phyloP scores from a whole-genome alignment of 2,113 vertebrate genomes.

The Trinectes maculatus region DNA sequence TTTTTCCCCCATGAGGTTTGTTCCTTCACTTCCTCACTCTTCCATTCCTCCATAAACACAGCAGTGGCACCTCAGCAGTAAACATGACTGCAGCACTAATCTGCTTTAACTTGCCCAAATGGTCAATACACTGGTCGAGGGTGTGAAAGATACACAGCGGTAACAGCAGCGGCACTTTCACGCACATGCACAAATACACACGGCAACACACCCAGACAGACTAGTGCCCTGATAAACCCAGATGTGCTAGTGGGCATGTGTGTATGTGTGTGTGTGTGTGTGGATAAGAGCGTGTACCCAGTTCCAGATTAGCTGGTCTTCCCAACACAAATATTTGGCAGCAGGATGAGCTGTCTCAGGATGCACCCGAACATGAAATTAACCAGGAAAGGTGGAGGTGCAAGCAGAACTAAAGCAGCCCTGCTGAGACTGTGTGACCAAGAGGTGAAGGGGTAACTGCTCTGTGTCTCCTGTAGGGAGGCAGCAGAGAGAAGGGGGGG shows the following conservation, averaged over 20 bases:
- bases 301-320: constrained; percentile 72
- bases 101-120: constrained; percentile 54
- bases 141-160: constrained; percentile 23
- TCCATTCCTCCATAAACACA: constrained; percentile 37
- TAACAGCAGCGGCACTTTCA: constrained; percentile 37
- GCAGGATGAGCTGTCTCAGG: constrained; percentile 77
- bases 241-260: constrained; percentile 1
- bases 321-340: constrained; percentile 83
- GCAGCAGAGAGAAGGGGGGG: neutral
- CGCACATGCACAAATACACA: constrained; percentile 40
- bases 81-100: constrained; percentile 44
- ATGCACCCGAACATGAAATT: constrained; percentile 84
- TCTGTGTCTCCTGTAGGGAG: neutral
- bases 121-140: constrained; percentile 34
- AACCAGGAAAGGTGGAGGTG: constrained; percentile 68
- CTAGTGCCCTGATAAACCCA: constrained; percentile 29
- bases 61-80: constrained; percentile 47
- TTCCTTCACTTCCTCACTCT: constrained; percentile 22
- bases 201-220: neutral
- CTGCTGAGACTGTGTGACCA: constrained; percentile 38
- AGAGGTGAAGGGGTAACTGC: constrained; percentile 7
- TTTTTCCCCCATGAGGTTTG: constrained; percentile 10
- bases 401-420: constrained; percentile 39
- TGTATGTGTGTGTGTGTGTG: constrained; percentile 14
- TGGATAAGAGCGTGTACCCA: constrained; percentile 47